Evolutionary conservation across 2,888 invertebrate genomes (phyloP).

Genomic region (Graphium colonna): DNA sequence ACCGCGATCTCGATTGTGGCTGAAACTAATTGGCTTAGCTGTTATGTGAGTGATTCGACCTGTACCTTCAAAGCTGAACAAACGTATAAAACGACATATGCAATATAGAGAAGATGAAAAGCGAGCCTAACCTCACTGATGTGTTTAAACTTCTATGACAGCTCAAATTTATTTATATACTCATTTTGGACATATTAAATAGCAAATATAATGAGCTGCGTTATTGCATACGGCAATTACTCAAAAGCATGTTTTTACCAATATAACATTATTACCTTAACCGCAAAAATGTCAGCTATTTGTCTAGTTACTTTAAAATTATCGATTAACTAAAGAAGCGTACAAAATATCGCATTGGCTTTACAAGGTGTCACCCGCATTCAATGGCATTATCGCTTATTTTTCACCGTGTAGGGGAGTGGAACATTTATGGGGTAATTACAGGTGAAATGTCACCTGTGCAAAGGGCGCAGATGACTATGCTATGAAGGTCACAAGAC

Average conservation of each 20-base stretch:
- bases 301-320: conserved; percentile 2
- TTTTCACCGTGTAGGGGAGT: conserved; percentile 34
- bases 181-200: no score
- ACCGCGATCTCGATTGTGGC: conserved; percentile 70
- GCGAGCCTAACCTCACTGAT: no score
- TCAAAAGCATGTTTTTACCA: background rate
- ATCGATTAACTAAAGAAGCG: no score
- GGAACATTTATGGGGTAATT: conserved; percentile 44
- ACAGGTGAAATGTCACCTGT: conserved; percentile 71
- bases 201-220: no score
- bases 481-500: conserved; percentile 46
- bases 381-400: conserved; percentile 27
- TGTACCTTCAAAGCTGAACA: no score
- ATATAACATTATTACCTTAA: background rate
- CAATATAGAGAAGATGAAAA: no score
- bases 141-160: no score
- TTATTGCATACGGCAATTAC: background rate
- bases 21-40: conserved; percentile 69
- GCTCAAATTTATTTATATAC: no score
- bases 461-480: conserved; percentile 43
- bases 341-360: conserved; percentile 30
- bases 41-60: conserved; percentile 50
- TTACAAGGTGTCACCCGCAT: conserved; percentile 36
- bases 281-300: background rate
- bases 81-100: no score